phyloP scores from a whole-genome alignment of 1,140 invertebrate species.

The Lordiphosa clarofinis region DNA sequence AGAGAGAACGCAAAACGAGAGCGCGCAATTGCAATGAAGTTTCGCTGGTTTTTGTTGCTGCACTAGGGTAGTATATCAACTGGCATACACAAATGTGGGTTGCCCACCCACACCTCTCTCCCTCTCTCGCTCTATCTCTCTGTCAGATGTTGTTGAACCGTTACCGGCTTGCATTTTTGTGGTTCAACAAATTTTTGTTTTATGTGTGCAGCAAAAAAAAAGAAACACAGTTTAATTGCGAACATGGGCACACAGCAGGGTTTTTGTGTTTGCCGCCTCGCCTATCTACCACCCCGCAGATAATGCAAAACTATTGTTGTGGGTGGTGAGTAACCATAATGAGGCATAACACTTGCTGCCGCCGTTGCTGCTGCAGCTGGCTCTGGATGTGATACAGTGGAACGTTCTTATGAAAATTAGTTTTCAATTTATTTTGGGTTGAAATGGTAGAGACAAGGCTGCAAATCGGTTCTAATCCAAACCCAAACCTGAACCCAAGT shows the following conservation, averaged over 20 bases:
- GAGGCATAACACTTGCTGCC: slow-evolving; percentile 62
- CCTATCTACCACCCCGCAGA: slow-evolving; percentile 25
- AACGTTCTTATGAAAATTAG: slow-evolving; percentile 5
- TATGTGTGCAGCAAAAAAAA: not conserved
- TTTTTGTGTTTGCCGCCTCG: not conserved
- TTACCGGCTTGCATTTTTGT: slow-evolving; percentile 40
- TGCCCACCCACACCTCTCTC: slow-evolving; percentile 22
- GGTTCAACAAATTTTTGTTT: not conserved
- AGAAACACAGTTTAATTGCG: slow-evolving; percentile 65
- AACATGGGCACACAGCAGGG: slow-evolving; percentile 39
- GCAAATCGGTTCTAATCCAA: too few species aligned
- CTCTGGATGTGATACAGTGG: not conserved
- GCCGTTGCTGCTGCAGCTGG: not conserved
- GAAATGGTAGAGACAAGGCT: too few species aligned
- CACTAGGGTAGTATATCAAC: slow-evolving; percentile 71
- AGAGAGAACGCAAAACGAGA: slow-evolving; percentile 14
- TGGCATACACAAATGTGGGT: slow-evolving; percentile 66
- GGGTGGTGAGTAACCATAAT: slow-evolving; percentile 74
- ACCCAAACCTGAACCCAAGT: too few species aligned
- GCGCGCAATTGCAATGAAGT: slow-evolving; percentile 14
- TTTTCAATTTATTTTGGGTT: too few species aligned
- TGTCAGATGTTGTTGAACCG: slow-evolving; percentile 70
- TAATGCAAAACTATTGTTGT: slow-evolving; percentile 18
- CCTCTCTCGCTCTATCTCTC: slow-evolving; percentile 17
- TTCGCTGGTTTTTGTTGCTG: slow-evolving; percentile 8